Evolutionary conservation across 1,140 invertebrate genomes (phyloP).

Genomic region (Polypedilum pembai): DNA sequence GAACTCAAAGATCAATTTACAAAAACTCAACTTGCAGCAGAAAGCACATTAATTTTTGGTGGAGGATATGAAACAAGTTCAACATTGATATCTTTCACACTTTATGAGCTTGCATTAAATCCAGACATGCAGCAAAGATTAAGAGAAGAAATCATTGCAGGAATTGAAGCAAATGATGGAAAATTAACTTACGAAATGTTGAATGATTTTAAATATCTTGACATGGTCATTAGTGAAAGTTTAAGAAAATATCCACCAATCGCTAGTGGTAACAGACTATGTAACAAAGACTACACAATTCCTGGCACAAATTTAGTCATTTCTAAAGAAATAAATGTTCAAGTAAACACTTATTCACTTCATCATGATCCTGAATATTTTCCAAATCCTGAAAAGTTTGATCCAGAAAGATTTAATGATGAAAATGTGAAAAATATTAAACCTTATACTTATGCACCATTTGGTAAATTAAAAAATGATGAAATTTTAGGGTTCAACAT

Average conservation of each 20-base stretch:
- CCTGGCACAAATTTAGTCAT: slow-evolving; percentile 44
- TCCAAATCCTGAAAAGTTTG: slow-evolving; percentile 45
- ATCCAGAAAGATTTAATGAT: slow-evolving; percentile 47
- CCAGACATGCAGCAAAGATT: slow-evolving; percentile 47
- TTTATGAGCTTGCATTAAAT: slow-evolving; percentile 47
- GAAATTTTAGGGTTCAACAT: too few species aligned
- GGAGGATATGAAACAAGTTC: slow-evolving; percentile 50
- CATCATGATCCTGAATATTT: slow-evolving; percentile 37
- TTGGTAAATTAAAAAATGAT: slow-evolving; percentile 35
- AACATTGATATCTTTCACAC: slow-evolving; percentile 41
- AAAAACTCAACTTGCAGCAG: not conserved
- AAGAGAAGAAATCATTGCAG: slow-evolving; percentile 44
- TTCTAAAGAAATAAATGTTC: slow-evolving; percentile 34
- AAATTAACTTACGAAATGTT: slow-evolving; percentile 43
- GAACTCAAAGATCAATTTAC: slow-evolving; percentile 34
- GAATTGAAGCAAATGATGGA: slow-evolving; percentile 37
- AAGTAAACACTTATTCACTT: slow-evolving; percentile 43
- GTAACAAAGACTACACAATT: slow-evolving; percentile 41
- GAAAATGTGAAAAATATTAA: slow-evolving; percentile 35
- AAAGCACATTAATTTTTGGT: not conserved
- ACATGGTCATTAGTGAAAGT: slow-evolving; percentile 35
- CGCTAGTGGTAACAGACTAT: slow-evolving; percentile 43
- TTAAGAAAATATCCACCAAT: slow-evolving; percentile 36
- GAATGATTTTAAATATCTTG: slow-evolving; percentile 44
- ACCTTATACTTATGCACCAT: slow-evolving; percentile 45